phyloP scores from a whole-genome alignment of 2,888 invertebrate species.

The Bugula neritina region DNA sequence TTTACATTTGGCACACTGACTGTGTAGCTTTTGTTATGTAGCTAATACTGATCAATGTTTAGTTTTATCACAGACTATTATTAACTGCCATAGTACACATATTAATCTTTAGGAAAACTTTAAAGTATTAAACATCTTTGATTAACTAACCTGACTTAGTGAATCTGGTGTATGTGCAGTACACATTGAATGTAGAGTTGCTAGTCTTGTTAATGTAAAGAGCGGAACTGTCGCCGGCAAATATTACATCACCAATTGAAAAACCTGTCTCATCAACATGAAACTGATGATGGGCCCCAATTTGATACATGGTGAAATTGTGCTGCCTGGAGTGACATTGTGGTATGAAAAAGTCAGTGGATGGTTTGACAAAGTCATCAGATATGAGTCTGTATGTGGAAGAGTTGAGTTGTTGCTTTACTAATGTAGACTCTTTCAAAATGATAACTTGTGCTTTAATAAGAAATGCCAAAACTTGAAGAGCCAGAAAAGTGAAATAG shows the following conservation, averaged over 20 bases:
- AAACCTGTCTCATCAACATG: not conserved
- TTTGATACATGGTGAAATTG: conserved; percentile 12
- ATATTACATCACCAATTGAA: not conserved
- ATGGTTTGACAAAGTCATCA: not conserved
- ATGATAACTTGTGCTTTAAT: too few species aligned
- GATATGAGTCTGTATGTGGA: not conserved
- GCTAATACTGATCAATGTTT: too few species aligned
- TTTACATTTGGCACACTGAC: too few species aligned
- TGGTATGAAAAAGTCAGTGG: conserved; percentile 4
- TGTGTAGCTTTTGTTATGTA: too few species aligned
- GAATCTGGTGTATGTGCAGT: not conserved
- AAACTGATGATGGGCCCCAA: not conserved
- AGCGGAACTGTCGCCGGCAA: not conserved
- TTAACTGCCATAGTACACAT: too few species aligned
- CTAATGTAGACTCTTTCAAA: too few species aligned
- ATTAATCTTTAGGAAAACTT: too few species aligned
- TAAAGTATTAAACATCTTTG: too few species aligned
- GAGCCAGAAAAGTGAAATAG: too few species aligned
- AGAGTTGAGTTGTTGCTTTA: too few species aligned
- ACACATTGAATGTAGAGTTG: not conserved
- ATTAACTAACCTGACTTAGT: conserved; percentile 1
- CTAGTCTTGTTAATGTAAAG: not conserved
- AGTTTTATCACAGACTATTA: too few species aligned
- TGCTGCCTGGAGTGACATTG: conserved; percentile 11
- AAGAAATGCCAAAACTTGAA: too few species aligned